A percentile compares a stretch with the other conserved stretches of the same genome.
phyloP scores from a whole-genome alignment of 1,140 invertebrate genomes.

The Apis cerana region DNA sequence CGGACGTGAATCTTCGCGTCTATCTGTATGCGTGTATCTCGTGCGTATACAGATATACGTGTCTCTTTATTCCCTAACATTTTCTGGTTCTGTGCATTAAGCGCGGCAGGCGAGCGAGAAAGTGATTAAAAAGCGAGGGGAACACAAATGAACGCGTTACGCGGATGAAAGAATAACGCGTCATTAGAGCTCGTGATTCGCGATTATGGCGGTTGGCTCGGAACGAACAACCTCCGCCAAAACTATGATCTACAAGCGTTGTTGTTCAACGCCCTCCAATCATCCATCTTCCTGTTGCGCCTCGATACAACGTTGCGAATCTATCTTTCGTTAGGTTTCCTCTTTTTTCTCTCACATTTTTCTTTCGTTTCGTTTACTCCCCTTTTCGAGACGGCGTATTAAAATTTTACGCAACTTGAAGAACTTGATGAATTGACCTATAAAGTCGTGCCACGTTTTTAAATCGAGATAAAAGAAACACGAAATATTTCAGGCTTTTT shows the following conservation, averaged over 20 bases:
- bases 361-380: background rate
- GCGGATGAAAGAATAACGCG: slow-evolving; percentile 21
- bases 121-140: slow-evolving; percentile 28
- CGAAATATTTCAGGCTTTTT: too few species aligned
- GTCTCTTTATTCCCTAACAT: slow-evolving; percentile 36
- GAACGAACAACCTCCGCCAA: background rate
- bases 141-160: background rate
- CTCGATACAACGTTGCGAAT: background rate
- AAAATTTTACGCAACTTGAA: too few species aligned
- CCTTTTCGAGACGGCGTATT: background rate
- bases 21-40: too few species aligned
- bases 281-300: slow-evolving; percentile 5
- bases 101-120: background rate
- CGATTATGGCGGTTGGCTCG: background rate
- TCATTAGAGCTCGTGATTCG: background rate
- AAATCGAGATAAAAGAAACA: too few species aligned
- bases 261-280: background rate
- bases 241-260: slow-evolving; percentile 7
- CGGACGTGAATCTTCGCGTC: background rate
- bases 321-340: background rate
- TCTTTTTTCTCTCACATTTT: background rate
- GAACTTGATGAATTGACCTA: too few species aligned
- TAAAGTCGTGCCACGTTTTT: too few species aligned
- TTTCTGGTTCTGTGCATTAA: background rate
- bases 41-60: background rate